A percentile compares a stretch with the other conserved stretches of the same genome.
phyloP scores from a whole-genome alignment of 2,888 invertebrate species.

The Trissoscelio sp. region DNA sequence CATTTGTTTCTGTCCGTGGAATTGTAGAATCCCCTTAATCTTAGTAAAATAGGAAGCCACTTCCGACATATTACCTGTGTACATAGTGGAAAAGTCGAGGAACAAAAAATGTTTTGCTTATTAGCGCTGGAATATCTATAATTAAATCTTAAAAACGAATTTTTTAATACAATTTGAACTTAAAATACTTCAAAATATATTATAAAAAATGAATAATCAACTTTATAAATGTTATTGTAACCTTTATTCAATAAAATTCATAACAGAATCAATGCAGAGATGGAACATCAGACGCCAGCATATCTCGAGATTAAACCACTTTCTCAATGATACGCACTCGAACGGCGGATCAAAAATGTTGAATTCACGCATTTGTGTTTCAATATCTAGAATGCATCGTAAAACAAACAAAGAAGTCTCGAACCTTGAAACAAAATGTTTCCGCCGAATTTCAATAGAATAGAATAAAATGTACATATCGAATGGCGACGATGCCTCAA shows the following conservation, averaged over 20 bases:
- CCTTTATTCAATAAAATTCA: slow-evolving; percentile 79
- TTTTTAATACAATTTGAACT: too few relatives aligned
- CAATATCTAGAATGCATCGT: slow-evolving; percentile 7
- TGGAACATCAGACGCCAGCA: slow-evolving; percentile 73
- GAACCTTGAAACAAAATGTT: slow-evolving; percentile 15
- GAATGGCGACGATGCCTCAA: not conserved
- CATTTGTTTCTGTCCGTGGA: too few relatives aligned
- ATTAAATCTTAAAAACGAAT: too few relatives aligned
- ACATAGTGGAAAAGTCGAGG: too few relatives aligned
- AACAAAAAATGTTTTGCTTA: too few relatives aligned
- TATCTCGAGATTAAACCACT: slow-evolving; percentile 18
- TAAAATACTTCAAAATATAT: too few relatives aligned
- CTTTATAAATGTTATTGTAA: slow-evolving; percentile 76
- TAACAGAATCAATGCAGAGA: slow-evolving; percentile 77
- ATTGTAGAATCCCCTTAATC: too few relatives aligned
- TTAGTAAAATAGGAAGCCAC: too few relatives aligned
- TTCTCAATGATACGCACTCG: slow-evolving; percentile 17
- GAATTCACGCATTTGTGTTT: slow-evolving; percentile 23
- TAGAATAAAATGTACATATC: not conserved
- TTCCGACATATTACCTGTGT: too few relatives aligned
- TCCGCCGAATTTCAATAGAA: slow-evolving; percentile 1
- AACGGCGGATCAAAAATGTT: slow-evolving; percentile 10
- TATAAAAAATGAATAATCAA: not conserved
- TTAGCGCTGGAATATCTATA: too few relatives aligned
- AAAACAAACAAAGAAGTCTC: slow-evolving; percentile 18